Conservation (phyloP, 2,113 vertebrate genomes). For the Phaetusa simplex region DNA sequence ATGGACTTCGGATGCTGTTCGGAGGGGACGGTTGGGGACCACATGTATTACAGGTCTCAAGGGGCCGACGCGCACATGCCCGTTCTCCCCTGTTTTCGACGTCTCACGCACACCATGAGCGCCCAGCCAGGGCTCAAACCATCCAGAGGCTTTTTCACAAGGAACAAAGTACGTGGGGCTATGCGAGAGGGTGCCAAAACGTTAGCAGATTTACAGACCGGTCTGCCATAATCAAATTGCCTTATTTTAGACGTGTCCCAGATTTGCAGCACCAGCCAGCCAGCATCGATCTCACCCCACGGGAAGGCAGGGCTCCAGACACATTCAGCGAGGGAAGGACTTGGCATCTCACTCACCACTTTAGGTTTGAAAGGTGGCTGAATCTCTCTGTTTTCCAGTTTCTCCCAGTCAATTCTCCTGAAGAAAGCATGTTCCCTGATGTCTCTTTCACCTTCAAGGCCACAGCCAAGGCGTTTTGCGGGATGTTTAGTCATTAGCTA, state of each 20-base stretch:
- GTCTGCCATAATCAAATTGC: neutral
- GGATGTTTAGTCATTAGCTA: slow-evolving; percentile 98
- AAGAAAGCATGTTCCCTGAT: slow-evolving; percentile 95
- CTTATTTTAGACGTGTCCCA: neutral
- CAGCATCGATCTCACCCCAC: neutral
- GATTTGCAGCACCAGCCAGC: neutral
- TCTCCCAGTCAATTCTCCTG: slow-evolving; percentile 97
- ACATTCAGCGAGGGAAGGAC: neutral
- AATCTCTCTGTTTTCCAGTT: slow-evolving; percentile 91
- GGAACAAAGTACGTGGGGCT: neutral
- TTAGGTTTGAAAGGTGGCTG: slow-evolving; percentile 98
- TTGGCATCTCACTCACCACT: slow-evolving; percentile 85
- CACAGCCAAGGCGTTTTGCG: slow-evolving; percentile 92
- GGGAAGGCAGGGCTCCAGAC: neutral
- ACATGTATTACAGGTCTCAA: neutral
- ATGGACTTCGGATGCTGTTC: neutral
- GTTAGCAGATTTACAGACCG: neutral
- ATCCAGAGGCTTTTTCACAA: rapidly evolving
- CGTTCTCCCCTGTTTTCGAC: neutral
- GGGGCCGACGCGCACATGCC: neutral
- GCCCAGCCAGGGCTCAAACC: neutral
- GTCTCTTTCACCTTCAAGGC: slow-evolving; percentile 89
- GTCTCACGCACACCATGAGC: rapidly evolving
- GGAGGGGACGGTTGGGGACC: neutral
- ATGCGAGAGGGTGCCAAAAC: neutral